Evolutionary conservation across 2,113 vertebrate species (phyloP).

Genomic region (Carollia perspicillata): DNA sequence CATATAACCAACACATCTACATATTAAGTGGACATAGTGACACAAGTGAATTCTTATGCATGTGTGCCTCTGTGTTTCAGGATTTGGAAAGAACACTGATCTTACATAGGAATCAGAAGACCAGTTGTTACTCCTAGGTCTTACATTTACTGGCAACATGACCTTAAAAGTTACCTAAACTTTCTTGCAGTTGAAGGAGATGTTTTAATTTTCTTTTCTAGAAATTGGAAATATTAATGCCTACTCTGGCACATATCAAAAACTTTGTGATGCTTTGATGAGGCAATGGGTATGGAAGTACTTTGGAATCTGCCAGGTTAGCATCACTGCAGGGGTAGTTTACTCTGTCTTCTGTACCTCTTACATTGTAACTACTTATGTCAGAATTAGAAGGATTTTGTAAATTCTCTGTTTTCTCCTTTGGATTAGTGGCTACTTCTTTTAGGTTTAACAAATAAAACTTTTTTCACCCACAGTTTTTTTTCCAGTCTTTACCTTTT

Average conservation of each 20-base stretch:
- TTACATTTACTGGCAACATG: background rate
- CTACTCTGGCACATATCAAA: background rate
- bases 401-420: background rate
- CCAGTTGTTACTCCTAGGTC: background rate
- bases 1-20: background rate
- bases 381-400: background rate
- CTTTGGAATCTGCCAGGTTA: background rate
- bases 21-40: background rate
- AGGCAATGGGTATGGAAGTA: background rate
- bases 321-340: background rate
- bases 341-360: background rate
- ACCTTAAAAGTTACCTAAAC: background rate
- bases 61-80: background rate
- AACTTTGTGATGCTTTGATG: background rate
- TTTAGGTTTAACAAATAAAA: background rate
- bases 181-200: background rate
- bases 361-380: accelerated
- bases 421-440: background rate
- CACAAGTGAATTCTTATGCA: background rate
- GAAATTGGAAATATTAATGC: background rate
- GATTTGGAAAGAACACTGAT: background rate
- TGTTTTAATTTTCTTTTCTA: background rate
- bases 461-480: background rate
- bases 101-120: background rate
- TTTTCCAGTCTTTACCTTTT: background rate